Evolutionary conservation across 2,888 invertebrate species (phyloP).

Genomic region (Electrophaes corylata): DNA sequence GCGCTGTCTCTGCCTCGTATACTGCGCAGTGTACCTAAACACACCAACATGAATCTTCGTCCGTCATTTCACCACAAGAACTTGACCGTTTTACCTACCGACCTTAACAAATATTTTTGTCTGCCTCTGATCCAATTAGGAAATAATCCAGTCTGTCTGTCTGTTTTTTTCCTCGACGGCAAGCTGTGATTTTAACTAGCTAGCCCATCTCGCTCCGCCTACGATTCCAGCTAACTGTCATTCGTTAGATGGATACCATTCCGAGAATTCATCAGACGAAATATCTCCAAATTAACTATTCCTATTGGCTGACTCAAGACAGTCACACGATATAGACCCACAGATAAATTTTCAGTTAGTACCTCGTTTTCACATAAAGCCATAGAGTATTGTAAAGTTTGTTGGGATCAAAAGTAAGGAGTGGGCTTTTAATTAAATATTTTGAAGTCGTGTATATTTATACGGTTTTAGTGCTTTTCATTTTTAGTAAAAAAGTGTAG

Average conservation of each 20-base stretch:
- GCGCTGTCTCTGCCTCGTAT: no score
- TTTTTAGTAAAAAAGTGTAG: constrained; percentile 18
- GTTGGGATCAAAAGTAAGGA: constrained; percentile 9
- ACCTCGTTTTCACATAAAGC: constrained; percentile 1
- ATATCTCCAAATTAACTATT: constrained; percentile 51
- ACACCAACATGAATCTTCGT: no score
- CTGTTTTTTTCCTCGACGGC: constrained; percentile 9
- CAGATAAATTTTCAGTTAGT: constrained; percentile 2
- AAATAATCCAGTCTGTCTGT: constrained; percentile 9
- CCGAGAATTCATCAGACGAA: constrained; percentile 39
- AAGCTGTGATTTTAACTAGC: constrained; percentile 7
- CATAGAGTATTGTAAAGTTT: constrained; percentile 12
- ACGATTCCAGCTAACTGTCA: constrained; percentile 30
- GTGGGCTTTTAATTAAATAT: constrained; percentile 29
- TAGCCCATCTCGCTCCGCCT: constrained; percentile 21
- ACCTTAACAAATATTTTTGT: no score
- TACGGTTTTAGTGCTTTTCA: constrained; percentile 13
- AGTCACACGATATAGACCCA: constrained; percentile 23
- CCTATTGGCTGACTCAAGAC: constrained; percentile 48
- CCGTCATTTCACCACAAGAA: no score
- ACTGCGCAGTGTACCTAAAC: no score
- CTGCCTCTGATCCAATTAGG: constrained; percentile 13
- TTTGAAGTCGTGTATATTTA: constrained; percentile 29
- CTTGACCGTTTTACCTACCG: no score
- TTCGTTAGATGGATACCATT: constrained; percentile 44